A percentile compares a stretch with the other conserved stretches of the same genome.
These are phyloP conservation scores for Hassar affinis DNA, from an alignment of 2,113 vertebrate genomes.

Conservation along the genomic window DNA sequence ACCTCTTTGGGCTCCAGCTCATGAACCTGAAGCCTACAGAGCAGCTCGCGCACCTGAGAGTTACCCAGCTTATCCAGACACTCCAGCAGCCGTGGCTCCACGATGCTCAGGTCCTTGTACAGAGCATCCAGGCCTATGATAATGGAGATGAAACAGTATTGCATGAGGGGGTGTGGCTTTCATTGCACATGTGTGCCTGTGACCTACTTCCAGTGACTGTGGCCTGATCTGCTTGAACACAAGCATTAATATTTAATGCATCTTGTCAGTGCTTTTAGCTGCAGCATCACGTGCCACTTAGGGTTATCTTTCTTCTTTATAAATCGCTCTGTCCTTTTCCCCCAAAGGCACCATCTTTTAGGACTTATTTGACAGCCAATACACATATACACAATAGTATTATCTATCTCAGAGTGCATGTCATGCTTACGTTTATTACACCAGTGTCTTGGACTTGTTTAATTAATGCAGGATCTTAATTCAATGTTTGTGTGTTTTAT, in stretches of 20 bases:
- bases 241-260: constrained; percentile 40
- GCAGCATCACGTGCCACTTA: neutral
- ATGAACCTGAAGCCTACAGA: constrained; percentile 70
- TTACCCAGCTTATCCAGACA: constrained; percentile 71
- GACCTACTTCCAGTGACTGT: constrained; percentile 51
- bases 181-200: neutral
- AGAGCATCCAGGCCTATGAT: constrained; percentile 61
- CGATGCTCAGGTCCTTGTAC: constrained; percentile 69
- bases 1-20: constrained; percentile 74
- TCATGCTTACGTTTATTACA: neutral
- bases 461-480: neutral
- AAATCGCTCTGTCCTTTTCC: neutral
- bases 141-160: neutral
- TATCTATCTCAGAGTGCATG: neutral
- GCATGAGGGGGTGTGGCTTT: constrained; percentile 9
- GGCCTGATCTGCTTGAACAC: neutral
- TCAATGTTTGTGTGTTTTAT: no score
- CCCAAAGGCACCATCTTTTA: neutral
- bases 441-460: constrained; percentile 1
- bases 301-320: neutral
- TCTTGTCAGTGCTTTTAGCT: constrained; percentile 13
- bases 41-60: constrained; percentile 74
- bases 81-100: constrained; percentile 67
- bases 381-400: neutral
- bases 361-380: constrained; percentile 19